A percentile compares a stretch with the other conserved stretches of the same genome.
Evolutionary conservation across 2,113 vertebrate genomes (phyloP).

Genomic region (Dicrurus megarhynchus): DNA sequence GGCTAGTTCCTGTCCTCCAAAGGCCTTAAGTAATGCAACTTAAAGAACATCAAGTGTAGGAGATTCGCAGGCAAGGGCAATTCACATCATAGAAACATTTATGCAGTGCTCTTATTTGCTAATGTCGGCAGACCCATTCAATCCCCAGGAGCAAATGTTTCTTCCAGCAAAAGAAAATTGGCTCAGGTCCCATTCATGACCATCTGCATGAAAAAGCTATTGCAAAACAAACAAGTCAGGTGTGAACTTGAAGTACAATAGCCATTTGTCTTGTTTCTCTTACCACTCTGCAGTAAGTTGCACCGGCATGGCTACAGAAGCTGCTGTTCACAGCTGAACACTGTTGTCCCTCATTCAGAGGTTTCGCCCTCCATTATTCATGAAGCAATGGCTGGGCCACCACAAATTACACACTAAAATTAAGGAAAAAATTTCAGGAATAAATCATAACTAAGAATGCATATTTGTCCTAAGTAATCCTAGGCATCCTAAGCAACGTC

Average conservation of each 20-base stretch:
- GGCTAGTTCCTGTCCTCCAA: not conserved
- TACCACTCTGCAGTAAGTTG: not conserved
- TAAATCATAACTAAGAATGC: not conserved
- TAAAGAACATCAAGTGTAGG: not conserved
- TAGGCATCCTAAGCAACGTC: not conserved
- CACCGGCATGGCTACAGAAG: not conserved
- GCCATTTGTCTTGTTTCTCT: not conserved
- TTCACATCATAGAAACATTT: not conserved
- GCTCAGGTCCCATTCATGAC: not conserved
- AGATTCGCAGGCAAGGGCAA: not conserved
- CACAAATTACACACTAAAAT: not conserved
- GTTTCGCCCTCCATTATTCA: not conserved
- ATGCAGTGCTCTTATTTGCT: not conserved
- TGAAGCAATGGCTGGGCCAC: not conserved
- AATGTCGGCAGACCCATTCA: not conserved
- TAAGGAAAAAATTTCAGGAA: not conserved
- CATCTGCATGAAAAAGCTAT: not conserved
- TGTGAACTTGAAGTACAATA: not conserved
- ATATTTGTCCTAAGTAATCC: not conserved
- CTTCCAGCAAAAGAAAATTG: not conserved
- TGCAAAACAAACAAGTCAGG: not conserved
- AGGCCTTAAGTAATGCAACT: not conserved
- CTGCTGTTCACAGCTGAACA: not conserved
- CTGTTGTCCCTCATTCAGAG: not conserved
- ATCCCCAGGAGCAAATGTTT: not conserved